phyloP scores from a whole-genome alignment of 2,113 vertebrate species.

The Bubo scandiacus region DNA sequence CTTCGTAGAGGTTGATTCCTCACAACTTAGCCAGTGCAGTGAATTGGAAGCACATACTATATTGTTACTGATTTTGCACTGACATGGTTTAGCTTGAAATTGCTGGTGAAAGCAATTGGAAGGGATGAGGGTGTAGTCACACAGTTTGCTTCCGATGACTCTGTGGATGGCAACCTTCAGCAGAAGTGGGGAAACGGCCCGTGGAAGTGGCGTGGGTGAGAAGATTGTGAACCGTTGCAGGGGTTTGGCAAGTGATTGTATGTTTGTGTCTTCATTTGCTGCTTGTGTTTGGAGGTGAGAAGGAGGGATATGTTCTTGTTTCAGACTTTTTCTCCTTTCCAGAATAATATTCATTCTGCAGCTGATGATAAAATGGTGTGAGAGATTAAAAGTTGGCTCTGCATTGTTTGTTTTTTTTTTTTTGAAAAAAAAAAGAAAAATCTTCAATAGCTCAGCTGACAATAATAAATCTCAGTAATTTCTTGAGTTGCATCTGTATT shows the following conservation, averaged over 20 bases:
- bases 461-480: background rate
- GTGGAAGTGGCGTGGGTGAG: accelerated
- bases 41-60: background rate
- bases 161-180: background rate
- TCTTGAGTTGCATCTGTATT: background rate
- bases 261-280: background rate
- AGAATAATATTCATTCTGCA: background rate
- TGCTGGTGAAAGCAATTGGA: background rate
- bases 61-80: background rate
- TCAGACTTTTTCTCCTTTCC: background rate
- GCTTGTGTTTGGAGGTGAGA: background rate
- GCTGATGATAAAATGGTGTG: background rate
- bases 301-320: background rate
- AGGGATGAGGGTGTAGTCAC: background rate
- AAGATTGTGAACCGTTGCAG: background rate
- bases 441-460: background rate
- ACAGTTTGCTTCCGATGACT: background rate
- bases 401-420: too few species aligned
- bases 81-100: background rate
- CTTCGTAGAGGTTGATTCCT: background rate
- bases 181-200: background rate
- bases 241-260: background rate
- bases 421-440: too few species aligned
- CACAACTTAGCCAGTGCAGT: background rate
- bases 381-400: background rate